Conservation (phyloP, 2,113 vertebrate genomes). For the Piaya cayana region DNA sequence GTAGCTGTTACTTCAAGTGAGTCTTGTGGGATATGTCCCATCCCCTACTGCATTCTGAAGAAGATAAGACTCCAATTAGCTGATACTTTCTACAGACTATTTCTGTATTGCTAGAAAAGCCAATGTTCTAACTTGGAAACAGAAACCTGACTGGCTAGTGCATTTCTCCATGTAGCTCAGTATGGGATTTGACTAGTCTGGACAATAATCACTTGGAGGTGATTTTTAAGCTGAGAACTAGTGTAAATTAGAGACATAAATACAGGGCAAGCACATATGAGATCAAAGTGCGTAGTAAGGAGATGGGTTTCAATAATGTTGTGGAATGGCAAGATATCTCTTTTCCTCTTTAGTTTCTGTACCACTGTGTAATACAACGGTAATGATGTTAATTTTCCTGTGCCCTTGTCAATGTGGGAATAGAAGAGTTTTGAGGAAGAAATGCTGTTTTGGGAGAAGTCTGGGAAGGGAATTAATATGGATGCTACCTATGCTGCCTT, state of each 20-base stretch:
- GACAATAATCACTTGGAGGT: not conserved
- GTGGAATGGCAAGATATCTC: not conserved
- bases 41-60: not conserved
- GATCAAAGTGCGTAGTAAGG: not conserved
- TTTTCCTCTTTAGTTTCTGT: not conserved
- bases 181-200: not conserved
- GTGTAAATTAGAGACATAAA: not conserved
- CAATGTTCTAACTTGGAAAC: not conserved
- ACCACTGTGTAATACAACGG: not conserved
- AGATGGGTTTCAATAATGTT: not conserved
- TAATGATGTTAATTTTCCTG: not conserved
- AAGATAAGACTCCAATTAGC: not conserved
- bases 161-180: not conserved
- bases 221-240: not conserved
- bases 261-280: not conserved
- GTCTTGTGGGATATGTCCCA: not conserved
- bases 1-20: slow-evolving; percentile 23
- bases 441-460: not conserved
- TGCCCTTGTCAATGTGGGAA: accelerated
- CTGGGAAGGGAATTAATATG: not conserved
- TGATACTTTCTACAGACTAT: not conserved
- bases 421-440: not conserved
- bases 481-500: not conserved
- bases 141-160: not conserved
- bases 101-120: not conserved